phyloP scores from a whole-genome alignment of 2,888 invertebrate genomes.

The Epinotia nisella region DNA sequence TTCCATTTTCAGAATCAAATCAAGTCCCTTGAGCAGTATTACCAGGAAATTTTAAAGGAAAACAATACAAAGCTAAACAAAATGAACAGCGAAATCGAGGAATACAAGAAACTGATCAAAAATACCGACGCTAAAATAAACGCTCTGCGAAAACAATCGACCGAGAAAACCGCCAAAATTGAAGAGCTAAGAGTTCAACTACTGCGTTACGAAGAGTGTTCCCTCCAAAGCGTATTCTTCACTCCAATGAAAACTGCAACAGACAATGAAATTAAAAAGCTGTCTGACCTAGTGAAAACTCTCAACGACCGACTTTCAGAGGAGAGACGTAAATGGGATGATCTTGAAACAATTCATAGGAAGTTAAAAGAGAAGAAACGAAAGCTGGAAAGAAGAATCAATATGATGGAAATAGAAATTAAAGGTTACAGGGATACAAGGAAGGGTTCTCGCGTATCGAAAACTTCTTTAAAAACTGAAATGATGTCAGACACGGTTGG shows the following conservation, averaged over 20 bases:
- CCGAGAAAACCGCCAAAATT: constrained; percentile 77
- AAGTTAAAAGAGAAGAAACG: constrained; percentile 83
- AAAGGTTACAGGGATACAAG: constrained; percentile 61
- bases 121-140: constrained; percentile 82
- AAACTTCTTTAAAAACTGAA: constrained; percentile 57
- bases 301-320: constrained; percentile 84
- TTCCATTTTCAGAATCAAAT: constrained; percentile 77
- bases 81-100: constrained; percentile 71
- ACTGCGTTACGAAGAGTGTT: constrained; percentile 76
- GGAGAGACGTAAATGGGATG: constrained; percentile 85
- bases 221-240: constrained; percentile 78
- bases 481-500: constrained; percentile 54
- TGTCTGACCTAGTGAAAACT: constrained; percentile 84
- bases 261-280: constrained; percentile 86
- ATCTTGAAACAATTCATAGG: constrained; percentile 82
- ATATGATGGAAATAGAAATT: constrained; percentile 63
- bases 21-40: constrained; percentile 72
- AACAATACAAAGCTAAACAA: constrained; percentile 79
- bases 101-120: constrained; percentile 72
- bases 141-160: constrained; percentile 75
- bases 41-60: constrained; percentile 80
- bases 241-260: constrained; percentile 83
- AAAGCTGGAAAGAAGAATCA: constrained; percentile 66
- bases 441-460: constrained; percentile 65
- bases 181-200: constrained; percentile 77